Percentiles rank a stretch among this genome's conserved stretches.
Evolutionary conservation across 2,113 vertebrate genomes (phyloP).

Genomic region (Anas platyrhynchos): DNA sequence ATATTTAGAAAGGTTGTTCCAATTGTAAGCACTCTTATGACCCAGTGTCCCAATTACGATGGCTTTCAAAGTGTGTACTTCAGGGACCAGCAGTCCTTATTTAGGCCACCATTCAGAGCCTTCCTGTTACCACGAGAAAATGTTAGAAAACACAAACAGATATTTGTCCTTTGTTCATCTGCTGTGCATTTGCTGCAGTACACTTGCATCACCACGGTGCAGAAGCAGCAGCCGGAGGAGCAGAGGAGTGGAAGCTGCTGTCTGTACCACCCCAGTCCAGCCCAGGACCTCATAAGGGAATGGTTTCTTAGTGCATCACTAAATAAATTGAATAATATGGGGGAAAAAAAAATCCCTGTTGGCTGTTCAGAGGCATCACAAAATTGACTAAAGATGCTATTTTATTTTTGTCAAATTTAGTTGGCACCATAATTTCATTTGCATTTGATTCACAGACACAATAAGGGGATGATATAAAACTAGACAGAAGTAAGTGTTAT

Average conservation of each 20-base stretch:
- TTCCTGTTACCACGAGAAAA: background rate
- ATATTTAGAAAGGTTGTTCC: background rate
- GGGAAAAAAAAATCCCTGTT: background rate
- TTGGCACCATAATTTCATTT: constrained; percentile 37
- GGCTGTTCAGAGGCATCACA: background rate
- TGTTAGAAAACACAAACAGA: background rate
- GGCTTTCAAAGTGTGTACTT: background rate
- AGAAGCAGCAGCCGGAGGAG: background rate
- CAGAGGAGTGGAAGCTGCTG: background rate
- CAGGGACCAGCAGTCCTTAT: background rate
- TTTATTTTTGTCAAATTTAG: constrained; percentile 29
- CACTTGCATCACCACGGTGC: background rate
- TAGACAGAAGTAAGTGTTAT: background rate
- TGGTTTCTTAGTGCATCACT: background rate
- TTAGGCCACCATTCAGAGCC: background rate
- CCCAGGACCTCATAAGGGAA: background rate
- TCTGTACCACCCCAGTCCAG: background rate
- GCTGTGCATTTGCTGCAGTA: background rate
- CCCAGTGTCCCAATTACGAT: background rate
- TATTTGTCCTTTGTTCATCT: background rate
- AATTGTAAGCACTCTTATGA: background rate
- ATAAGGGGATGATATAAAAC: background rate
- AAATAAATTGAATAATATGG: background rate
- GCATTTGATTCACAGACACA: constrained; percentile 31
- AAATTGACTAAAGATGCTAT: constrained; percentile 15